Conservation (phyloP, 2,113 vertebrate genomes). For the Zeus faber region DNA sequence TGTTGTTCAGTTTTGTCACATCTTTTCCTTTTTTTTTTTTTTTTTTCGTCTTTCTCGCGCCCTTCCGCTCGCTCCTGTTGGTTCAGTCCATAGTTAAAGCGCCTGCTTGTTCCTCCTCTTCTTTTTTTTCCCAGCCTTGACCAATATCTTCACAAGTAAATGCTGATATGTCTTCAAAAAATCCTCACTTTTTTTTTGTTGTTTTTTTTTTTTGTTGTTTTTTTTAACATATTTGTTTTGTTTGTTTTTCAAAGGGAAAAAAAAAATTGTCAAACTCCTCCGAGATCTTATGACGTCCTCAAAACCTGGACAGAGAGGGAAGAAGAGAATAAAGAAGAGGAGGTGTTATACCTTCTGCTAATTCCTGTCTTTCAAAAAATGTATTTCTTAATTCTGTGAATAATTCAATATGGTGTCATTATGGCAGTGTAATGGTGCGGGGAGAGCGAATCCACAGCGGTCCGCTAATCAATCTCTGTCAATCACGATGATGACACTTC, state of each 20-base stretch:
- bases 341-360: conserved; percentile 44
- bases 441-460: conserved; percentile 49
- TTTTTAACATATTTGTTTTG: conserved; percentile 64
- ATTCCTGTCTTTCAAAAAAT: conserved; percentile 51
- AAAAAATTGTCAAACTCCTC: conserved; percentile 68
- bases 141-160: conserved; percentile 73
- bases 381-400: conserved; percentile 52
- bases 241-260: conserved; percentile 76
- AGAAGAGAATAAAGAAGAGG: conserved; percentile 11
- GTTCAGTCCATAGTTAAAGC: conserved; percentile 55
- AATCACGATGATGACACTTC: conserved; percentile 54
- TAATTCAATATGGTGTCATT: conserved; percentile 58
- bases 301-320: conserved; percentile 57
- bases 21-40: conserved; percentile 46
- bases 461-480: conserved; percentile 62
- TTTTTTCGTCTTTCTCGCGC: conserved; percentile 53
- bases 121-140: conserved; percentile 44
- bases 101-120: conserved; percentile 32
- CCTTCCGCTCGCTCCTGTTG: conserved; percentile 63
- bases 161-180: conserved; percentile 82
- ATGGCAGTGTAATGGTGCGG: conserved; percentile 56
- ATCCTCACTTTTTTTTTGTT: conserved; percentile 65
- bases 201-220: conserved; percentile 68
- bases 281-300: conserved; percentile 72
- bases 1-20: conserved; percentile 69